Conservation (phyloP, 1,140 invertebrate genomes). For the Cephus cinctus region DNA sequence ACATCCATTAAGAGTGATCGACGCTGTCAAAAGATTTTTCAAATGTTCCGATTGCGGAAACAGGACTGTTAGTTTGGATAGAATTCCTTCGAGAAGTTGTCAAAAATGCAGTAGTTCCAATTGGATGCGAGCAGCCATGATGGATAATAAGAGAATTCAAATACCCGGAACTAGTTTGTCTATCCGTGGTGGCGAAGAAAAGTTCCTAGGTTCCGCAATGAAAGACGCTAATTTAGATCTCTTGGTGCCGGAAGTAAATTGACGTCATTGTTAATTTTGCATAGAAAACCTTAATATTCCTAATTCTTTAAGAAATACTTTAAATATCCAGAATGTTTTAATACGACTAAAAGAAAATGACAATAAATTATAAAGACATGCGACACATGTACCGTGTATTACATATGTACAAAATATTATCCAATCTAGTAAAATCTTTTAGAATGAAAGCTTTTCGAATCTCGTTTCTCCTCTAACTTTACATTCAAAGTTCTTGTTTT, state of each 20-base stretch:
- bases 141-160: conserved; percentile 67
- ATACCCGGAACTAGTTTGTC: conserved; percentile 60
- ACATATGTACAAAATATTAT: no score
- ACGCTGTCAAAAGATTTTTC: conserved; percentile 87
- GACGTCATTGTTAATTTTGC: no score
- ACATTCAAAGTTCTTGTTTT: no score
- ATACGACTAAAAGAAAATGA: no score
- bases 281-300: no score
- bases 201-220: conserved; percentile 61
- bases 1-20: conserved; percentile 75
- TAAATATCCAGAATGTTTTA: no score
- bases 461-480: no score
- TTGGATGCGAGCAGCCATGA: conserved; percentile 80
- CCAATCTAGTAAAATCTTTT: no score
- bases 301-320: no score
- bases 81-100: conserved; percentile 75
- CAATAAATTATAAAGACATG: no score
- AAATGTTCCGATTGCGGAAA: conserved; percentile 85
- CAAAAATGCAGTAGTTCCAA: conserved; percentile 71
- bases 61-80: conserved; percentile 74
- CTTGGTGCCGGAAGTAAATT: conserved; percentile 64
- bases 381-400: no score
- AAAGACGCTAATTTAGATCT: conserved; percentile 68
- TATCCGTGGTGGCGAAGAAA: conserved; percentile 73
- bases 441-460: no score